Evolutionary conservation across 2,888 invertebrate species (phyloP), one percentile per base, ranked within the genome.

Genomic region (Chironomus riparius): DNA sequence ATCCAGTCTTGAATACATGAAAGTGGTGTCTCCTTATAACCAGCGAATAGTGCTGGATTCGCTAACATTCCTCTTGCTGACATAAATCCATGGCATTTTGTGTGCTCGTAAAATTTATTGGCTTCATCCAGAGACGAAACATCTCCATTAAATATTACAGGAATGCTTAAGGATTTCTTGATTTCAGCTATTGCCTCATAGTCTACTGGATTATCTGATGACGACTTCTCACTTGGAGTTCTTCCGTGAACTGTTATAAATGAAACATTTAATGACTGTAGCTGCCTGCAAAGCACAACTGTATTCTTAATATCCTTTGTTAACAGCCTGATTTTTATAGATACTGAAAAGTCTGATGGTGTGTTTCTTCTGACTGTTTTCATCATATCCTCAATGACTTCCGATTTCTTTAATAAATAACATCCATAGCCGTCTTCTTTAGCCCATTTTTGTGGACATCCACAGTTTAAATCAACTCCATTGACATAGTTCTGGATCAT

Each of bases 361-460:
- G 97, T 86, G 78, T 88, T 86, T 80, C 91, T 91, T 80, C 90
- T 87, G 15, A 95, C 89, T 80, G 91, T 90, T 79, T 86, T 86
- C 0, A 98, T 88, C 81, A 98, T 87, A 80, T 95, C 94, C 78
- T 89, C 88, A 4, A 98, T 88, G 10, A 91, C 80, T 81, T 98
- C 92, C 5, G 98, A 97, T 79, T 92, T 90, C 10, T 88, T 88
- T 21, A 98, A 83, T 78, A 98, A 84, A 77, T 91, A 89, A 80
- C 93, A 93, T 0, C 98, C 98, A 81, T 94, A 92, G 3, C 95
- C 95, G 81, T 94, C 93, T 79, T 92, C 89, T 84, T 94, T 91
- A 0, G 97, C 97, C 97, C 97, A 98, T 78, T 90, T 86, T 84
- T 98, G 98, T 0, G 98, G 98, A 80, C 98, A 98, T 0, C 98